Evolutionary conservation across 2,797 vertebrate genomes (phyloP), one percentile per base, ranked within the genome.

Genomic region (Microctenopoma steveboyesi): DNA sequence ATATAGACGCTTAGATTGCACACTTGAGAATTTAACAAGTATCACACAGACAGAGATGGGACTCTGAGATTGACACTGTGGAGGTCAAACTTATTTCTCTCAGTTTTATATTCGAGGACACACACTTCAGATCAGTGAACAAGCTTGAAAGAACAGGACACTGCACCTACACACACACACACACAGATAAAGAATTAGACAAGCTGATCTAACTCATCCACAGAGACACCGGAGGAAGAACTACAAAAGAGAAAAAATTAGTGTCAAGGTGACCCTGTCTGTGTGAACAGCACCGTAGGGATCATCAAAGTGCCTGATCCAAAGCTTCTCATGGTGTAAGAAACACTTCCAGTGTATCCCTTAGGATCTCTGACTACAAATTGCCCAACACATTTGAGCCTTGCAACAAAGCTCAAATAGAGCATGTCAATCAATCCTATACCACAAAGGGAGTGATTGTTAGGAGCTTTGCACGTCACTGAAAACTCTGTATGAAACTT

Each of bases 231-330:
- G 54, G 49, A 37, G 16, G 33, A 47, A 63, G 45, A 22, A 51
- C 14, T 14, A 43, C 48, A 51, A 43, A 27, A 45, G 30, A 0
- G 30, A 57, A 54, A 16, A 46, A 25, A 43, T 63, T 18, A 48
- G 30, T 59, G 55, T 54, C 33, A 79, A 70, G 79, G 82, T 79
- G 69, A 83, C 69, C 59, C 57, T 68, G 37, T 4, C 35, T 45
- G 30, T 51, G 57, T 35, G n/a, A 64, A 37, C 39, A 66, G 49
- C 47, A 56, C 47, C 45, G 54, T 8, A 18, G 55, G 54, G 30
- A 15, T 35, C 22, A 14, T 55, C 3, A 7, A 64, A 49, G 42
- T 28, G 48, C 50, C 50, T 52, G 58, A 57, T 39, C 2, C 12
- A 60, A 66, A 82, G 67, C n/a, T 14, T 60, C 28, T 79, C 51